Conservation (phyloP, 2,113 vertebrate genomes). For the Centrocercus urophasianus region DNA sequence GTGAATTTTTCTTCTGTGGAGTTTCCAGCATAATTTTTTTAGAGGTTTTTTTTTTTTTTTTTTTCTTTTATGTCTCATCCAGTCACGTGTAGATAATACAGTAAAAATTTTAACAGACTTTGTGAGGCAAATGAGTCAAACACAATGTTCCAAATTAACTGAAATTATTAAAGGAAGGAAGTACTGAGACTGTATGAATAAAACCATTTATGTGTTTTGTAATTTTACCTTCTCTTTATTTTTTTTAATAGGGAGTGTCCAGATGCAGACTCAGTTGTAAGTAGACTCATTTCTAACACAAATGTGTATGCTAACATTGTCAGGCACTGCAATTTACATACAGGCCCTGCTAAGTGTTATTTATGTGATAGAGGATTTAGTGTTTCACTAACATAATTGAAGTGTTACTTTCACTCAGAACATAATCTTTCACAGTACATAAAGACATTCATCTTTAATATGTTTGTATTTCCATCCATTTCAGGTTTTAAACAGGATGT, state of each 20-base stretch:
- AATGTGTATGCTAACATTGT: neutral
- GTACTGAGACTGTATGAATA: neutral
- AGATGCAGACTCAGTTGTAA: slow-evolving; percentile 94
- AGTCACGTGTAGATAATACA: neutral
- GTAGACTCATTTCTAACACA: slow-evolving; percentile 75
- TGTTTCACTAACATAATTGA: neutral
- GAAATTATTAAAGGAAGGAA: neutral
- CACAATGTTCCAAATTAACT: neutral
- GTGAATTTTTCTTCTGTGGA: neutral
- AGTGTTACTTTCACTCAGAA: neutral
- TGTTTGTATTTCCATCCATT: neutral
- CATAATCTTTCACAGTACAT: neutral
- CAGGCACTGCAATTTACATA: neutral
- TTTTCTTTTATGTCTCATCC: neutral
- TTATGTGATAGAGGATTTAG: neutral
- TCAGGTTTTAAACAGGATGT: neutral
- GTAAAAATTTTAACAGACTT: neutral
- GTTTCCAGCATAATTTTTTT: neutral
- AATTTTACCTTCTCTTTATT: neutral
- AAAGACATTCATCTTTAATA: neutral
- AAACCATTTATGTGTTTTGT: neutral
- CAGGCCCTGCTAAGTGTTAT: neutral
- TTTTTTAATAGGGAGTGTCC: slow-evolving; percentile 84
- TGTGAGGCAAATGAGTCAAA: neutral
- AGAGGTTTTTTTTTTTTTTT: neutral